phyloP scores from a whole-genome alignment of 2,888 invertebrate genomes.

The Tachina grossa region DNA sequence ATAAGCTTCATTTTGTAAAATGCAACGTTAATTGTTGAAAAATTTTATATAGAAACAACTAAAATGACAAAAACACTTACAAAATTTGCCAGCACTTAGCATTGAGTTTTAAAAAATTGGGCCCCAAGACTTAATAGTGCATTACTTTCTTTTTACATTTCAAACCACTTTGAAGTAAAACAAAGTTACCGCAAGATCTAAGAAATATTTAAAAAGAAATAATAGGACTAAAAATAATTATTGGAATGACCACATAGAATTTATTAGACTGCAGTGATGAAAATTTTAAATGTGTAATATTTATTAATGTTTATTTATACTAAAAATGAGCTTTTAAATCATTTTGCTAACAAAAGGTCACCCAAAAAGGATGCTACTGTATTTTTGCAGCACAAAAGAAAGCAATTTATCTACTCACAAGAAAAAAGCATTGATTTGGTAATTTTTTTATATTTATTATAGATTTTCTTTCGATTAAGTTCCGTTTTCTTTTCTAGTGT shows the following conservation, averaged over 20 bases:
- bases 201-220: neutral
- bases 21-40: too few relatives aligned
- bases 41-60: too few relatives aligned
- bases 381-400: neutral
- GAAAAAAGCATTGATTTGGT: neutral
- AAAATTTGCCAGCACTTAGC: too few relatives aligned
- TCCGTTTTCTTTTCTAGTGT: constrained; percentile 39
- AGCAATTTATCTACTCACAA: constrained; percentile 13
- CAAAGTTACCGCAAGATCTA: too few relatives aligned
- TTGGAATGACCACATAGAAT: neutral
- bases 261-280: constrained; percentile 41
- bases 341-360: constrained; percentile 27
- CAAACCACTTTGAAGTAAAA: neutral
- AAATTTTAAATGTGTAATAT: neutral
- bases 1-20: too few relatives aligned
- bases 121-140: too few relatives aligned
- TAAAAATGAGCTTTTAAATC: constrained; percentile 1
- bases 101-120: too few relatives aligned
- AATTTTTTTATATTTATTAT: constrained; percentile 5
- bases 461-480: constrained; percentile 28
- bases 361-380: neutral
- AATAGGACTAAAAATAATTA: neutral
- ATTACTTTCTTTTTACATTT: too few relatives aligned
- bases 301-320: constrained; percentile 22
- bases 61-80: too few relatives aligned